Evolutionary conservation across 2,888 invertebrate genomes (phyloP).

Genomic region (Drosophila maculinotata): DNA sequence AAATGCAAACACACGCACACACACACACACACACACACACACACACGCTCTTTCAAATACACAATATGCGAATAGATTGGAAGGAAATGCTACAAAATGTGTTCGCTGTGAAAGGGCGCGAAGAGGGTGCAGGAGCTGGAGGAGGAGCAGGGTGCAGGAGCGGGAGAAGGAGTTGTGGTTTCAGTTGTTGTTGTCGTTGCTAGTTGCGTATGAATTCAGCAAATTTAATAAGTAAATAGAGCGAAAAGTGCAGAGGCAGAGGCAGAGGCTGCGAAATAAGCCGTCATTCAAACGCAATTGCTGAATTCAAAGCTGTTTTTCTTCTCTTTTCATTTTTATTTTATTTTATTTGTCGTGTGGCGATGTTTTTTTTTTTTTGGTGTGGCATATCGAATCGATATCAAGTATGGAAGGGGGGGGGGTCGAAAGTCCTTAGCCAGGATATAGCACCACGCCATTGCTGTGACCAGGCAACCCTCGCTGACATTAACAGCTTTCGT

Average conservation of each 20-base stretch:
- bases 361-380: conserved; percentile 32
- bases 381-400: conserved; percentile 62
- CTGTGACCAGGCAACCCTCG: conserved; percentile 34
- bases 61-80: conserved; percentile 40
- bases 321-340: no score
- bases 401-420: conserved; percentile 24
- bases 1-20: conserved; percentile 62
- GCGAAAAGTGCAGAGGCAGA: conserved; percentile 48
- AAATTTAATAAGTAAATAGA: conserved; percentile 81
- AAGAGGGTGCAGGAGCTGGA: background rate
- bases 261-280: conserved; percentile 51
- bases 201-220: conserved; percentile 68
- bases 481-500: conserved; percentile 64
- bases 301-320: conserved; percentile 30
- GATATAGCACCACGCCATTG: conserved; percentile 4
- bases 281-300: conserved; percentile 52
- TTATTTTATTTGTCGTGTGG: conserved; percentile 6
- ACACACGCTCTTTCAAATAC: conserved; percentile 19
- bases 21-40: conserved; percentile 35
- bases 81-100: conserved; percentile 65
- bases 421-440: background rate
- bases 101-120: conserved; percentile 62
- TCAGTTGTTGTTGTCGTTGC: conserved; percentile 29
- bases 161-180: conserved; percentile 5
- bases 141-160: background rate